Base-by-base conservation (phyloP, 2,113 vertebrate genomes). In the Cynopterus brachyotis region DNA sequence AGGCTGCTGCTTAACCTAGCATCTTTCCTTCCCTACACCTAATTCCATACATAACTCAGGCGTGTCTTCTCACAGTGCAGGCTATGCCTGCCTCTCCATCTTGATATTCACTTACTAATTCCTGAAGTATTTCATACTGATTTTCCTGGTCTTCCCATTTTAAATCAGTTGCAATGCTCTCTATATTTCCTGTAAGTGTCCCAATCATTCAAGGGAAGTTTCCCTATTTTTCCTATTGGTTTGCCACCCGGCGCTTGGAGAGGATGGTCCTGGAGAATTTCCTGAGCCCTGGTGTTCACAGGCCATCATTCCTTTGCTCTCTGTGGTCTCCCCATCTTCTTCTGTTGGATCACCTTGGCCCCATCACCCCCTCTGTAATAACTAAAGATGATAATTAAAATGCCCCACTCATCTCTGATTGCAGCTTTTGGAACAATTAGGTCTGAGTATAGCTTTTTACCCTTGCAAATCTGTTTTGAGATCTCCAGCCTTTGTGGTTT, bases 401-500 rank as follows among this genome's bases (percentile, higher is more conserved):
- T 9, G 53, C 64, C 32, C 19, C 22, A 32, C 32, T 60, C 12
- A 24, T 4, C 1, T 11, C 59, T 24, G 5, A n/a, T 28, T 35
- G 19, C 6, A 22, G 79, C 24, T 53, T 45, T 59, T 22, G 1
- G 20, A 80, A 42, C 37, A 32, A 7, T 75, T 62, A 42, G 12
- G 59, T 64, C 45, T 9, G 22, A 19, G 32, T 15, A 5, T 30
- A 62, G 28, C n/a, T 67, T 53, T 50, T 69, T 30, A 12, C 16
- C 42, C 17, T 86, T 96, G 80, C 82, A 72, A 8, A 26, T 72
- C 67, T n/a, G 32, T 80, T 80, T 57, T 57, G 70, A 47, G 70
- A 24, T 60, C 24, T 28, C 87, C 35, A 19, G 45, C 45, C 83
- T 95, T 70, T n/a, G 78, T 59, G 55, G 7, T 59, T 67, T 78